phyloP scores from a whole-genome alignment of 2,113 vertebrate species.

The Suricata suricatta region DNA sequence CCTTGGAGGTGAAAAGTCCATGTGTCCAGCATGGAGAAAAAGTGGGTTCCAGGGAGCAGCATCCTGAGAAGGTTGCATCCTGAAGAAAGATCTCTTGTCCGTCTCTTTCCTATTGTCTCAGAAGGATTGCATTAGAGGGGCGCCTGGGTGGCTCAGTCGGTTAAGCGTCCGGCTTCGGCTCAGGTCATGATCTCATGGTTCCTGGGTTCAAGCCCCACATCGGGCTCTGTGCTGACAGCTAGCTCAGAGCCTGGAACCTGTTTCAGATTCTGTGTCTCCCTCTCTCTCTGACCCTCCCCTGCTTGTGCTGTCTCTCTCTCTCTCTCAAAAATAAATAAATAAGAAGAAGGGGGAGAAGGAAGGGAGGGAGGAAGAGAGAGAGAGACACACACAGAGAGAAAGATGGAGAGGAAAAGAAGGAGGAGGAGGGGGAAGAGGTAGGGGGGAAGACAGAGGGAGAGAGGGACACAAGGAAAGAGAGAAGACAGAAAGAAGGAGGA shows the following conservation, averaged over 20 bases:
- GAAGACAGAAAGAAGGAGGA: neutral
- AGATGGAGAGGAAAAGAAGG: too few species aligned
- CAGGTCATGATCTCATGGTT: too few species aligned
- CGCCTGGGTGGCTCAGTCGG: too few species aligned
- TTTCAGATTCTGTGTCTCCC: too few species aligned
- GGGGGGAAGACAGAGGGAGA: rapidly evolving
- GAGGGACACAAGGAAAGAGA: neutral
- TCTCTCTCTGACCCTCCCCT: too few species aligned
- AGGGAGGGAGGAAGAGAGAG: neutral
- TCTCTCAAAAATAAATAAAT: too few species aligned
- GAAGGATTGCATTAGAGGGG: neutral
- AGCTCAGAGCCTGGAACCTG: too few species aligned
- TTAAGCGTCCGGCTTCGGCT: too few species aligned
- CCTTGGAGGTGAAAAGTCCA: neutral
- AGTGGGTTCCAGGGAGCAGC: neutral
- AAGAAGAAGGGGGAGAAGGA: neutral
- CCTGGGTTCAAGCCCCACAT: too few species aligned
- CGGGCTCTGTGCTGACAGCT: too few species aligned
- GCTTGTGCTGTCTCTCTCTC: too few species aligned
- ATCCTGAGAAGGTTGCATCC: neutral
- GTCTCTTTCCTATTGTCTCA: neutral
- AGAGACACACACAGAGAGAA: neutral
- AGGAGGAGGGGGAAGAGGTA: rapidly evolving
- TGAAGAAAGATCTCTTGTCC: neutral
- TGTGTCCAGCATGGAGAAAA: neutral